Base-by-base conservation (phyloP, 2,888 invertebrate species). In the Andricus quercusramuli region DNA sequence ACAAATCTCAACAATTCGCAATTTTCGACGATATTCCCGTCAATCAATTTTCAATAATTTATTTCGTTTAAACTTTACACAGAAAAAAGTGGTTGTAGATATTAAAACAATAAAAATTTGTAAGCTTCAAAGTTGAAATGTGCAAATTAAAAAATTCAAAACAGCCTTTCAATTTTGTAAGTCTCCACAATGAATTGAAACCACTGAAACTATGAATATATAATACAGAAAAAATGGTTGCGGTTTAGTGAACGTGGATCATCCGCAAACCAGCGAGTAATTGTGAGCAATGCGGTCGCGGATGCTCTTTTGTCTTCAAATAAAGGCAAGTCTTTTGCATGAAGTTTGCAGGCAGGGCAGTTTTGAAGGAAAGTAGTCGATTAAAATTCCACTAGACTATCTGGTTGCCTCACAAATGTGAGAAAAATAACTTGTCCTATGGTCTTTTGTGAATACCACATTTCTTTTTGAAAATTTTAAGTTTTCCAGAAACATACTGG, bases 281-380 rank as follows among this genome's bases (percentile, higher is more conserved):
- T 74, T 56, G 74, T 22, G 56, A 56, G 56, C 37, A 74, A 32
- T 74, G 74, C 47, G 70, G 70, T 51, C 51, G 25, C 32, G 32
- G 74, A 56, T 74, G 32, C 32, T 74, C 32, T 51, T 70, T 74
- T 74, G 74, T 74, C 56, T 51, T 56, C 56, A 74, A 74, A 56
- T 74, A 74, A 74, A 74, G 51, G 56, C 70, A 51, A 56, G 47
- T n/a, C 56, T 56, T 74, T 74, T 74, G 74, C 74, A 56, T 74
- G 29, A 56, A 74, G 32, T 56, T 22, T 32, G 56, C 74, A 74
- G 51, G 37, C 56, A 22, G 51, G 56, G 32, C 37, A 74, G 51
- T n/a, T 74, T 59, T 56, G 20, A 56, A 32, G 56, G 37, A 74
- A 37, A 74, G 56, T 32, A 74, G 32, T 37, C 56, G 56, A 56